A percentile compares a stretch with the other conserved stretches of the same genome.
Conservation (phyloP, 2,797 vertebrate species). For the Tapera naevia region DNA sequence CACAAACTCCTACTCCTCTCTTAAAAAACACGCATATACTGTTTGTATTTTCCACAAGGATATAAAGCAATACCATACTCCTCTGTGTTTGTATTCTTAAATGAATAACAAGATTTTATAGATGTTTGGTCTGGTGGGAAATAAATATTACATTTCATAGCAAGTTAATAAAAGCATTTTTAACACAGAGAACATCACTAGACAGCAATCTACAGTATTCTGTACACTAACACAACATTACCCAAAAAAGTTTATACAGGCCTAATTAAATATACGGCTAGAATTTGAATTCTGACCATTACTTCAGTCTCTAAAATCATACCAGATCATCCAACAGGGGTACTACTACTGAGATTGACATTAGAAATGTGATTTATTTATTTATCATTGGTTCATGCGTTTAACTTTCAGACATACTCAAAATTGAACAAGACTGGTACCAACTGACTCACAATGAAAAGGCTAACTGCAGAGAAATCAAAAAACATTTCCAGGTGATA, state of each 20-base stretch:
- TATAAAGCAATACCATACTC: neutral
- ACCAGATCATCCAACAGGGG: neutral
- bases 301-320: neutral
- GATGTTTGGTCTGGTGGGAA: neutral
- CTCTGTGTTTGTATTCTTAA: neutral
- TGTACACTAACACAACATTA: neutral
- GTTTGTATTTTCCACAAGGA: neutral
- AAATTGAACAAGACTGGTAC: neutral
- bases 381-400: neutral
- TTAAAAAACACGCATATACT: neutral
- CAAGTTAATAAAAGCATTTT: neutral
- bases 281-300: neutral
- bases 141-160: neutral
- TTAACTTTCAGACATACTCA: neutral
- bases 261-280: neutral
- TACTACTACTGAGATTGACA: neutral
- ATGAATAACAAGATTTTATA: neutral
- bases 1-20: neutral
- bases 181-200: neutral
- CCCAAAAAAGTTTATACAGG: neutral
- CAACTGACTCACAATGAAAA: neutral
- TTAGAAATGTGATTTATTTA: neutral
- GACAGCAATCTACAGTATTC: neutral
- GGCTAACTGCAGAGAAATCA: neutral
- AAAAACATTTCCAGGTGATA: neutral